phyloP scores from a whole-genome alignment of 2,113 vertebrate genomes.

The Cinclus cinclus region DNA sequence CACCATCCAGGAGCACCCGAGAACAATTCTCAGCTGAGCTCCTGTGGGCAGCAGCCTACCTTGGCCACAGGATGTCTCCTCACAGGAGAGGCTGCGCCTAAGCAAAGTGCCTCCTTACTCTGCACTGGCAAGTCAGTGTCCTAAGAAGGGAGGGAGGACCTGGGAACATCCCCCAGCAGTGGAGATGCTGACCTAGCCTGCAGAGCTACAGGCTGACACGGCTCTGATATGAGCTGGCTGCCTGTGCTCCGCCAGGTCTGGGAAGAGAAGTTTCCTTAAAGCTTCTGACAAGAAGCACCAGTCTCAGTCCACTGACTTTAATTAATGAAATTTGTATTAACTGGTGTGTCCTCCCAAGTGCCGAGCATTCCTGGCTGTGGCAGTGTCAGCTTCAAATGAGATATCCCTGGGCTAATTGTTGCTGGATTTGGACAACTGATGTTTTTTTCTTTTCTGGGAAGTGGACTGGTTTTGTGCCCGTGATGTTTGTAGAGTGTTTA shows the following conservation, averaged over 20 bases:
- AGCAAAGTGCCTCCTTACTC: neutral
- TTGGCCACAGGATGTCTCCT: neutral
- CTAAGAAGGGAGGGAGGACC: neutral
- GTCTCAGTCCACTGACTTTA: neutral
- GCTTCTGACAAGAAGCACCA: neutral
- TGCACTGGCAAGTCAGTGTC: neutral
- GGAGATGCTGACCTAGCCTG: neutral
- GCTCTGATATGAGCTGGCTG: neutral
- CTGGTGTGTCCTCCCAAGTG: neutral
- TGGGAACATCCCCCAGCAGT: neutral
- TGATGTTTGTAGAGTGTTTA: neutral
- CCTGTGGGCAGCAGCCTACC: neutral
- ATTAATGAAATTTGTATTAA: neutral
- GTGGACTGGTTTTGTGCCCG: neutral
- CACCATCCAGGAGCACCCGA: neutral
- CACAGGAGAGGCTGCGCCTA: neutral
- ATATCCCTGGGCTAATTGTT: neutral
- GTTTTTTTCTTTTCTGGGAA: neutral
- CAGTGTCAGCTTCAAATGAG: neutral
- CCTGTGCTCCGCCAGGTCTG: neutral
- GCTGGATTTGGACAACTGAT: neutral
- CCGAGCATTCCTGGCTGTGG: fast-evolving
- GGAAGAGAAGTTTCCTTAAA: neutral
- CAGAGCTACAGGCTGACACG: neutral
- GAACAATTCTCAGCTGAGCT: neutral